Percentiles rank a stretch among this genome's conserved stretches.
Conservation (phyloP, 2,888 invertebrate genomes). For the Petrophora chlorosata region DNA sequence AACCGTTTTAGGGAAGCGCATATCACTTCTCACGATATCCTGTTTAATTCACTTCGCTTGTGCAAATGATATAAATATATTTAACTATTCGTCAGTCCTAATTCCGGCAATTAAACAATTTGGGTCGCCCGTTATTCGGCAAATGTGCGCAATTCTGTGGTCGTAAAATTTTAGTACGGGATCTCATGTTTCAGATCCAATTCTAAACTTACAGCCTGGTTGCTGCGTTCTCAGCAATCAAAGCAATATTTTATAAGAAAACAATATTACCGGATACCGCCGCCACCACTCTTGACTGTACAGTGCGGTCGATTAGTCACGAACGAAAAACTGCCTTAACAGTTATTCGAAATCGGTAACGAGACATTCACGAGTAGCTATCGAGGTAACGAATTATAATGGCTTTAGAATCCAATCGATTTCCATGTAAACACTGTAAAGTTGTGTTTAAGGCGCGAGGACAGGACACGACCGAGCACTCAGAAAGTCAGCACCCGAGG, state of each 20-base stretch:
- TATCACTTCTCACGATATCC: slow-evolving; percentile 31
- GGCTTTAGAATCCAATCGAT: slow-evolving; percentile 11
- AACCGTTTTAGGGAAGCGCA: slow-evolving; percentile 26
- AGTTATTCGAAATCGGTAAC: slow-evolving; percentile 25
- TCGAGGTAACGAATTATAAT: slow-evolving; percentile 10
- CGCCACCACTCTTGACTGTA: slow-evolving; percentile 16
- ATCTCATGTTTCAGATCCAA: slow-evolving; percentile 39
- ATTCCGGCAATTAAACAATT: slow-evolving; percentile 54
- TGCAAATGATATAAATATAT: slow-evolving; percentile 9
- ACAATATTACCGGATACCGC: slow-evolving; percentile 27
- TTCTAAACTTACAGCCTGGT: slow-evolving; percentile 38
- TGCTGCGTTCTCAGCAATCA: slow-evolving; percentile 35
- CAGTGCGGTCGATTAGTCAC: slow-evolving; percentile 34
- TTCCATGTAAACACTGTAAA: slow-evolving; percentile 25
- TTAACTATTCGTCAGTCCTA: slow-evolving; percentile 42
- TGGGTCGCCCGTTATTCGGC: slow-evolving; percentile 52
- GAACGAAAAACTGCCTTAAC: slow-evolving; percentile 29
- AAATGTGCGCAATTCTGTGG: slow-evolving; percentile 46
- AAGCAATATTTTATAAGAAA: slow-evolving; percentile 34
- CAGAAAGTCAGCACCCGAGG: slow-evolving; percentile 59
- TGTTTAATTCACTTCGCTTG: slow-evolving; percentile 19
- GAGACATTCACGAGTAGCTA: slow-evolving; percentile 19
- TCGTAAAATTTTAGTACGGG: slow-evolving; percentile 49
- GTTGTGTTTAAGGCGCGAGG: slow-evolving; percentile 29
- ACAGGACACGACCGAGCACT: slow-evolving; percentile 73